phyloP scores from a whole-genome alignment of 2,888 invertebrate genomes.

The Tortrix viridana region DNA sequence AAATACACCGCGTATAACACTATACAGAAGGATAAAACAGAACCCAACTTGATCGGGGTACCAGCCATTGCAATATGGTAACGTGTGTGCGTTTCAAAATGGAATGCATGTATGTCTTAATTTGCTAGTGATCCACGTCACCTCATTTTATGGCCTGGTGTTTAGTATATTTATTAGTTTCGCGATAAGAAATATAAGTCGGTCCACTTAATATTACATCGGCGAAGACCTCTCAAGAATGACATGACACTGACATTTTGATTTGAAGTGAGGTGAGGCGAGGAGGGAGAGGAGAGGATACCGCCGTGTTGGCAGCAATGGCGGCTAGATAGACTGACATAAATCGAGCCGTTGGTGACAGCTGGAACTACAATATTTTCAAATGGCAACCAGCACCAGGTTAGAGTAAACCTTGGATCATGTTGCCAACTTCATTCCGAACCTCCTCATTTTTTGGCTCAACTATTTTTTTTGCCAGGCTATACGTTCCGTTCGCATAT shows the following conservation, averaged over 20 bases:
- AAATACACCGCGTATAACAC: slow-evolving; percentile 72
- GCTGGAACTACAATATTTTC: no score
- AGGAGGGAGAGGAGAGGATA: no score
- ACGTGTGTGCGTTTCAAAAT: slow-evolving; percentile 48
- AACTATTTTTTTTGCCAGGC: no score
- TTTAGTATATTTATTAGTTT: slow-evolving; percentile 32
- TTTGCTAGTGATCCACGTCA: slow-evolving; percentile 64
- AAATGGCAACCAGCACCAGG: no score
- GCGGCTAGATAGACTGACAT: no score
- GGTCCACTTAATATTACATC: slow-evolving; percentile 34
- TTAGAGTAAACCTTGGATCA: no score
- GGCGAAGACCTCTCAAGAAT: slow-evolving; percentile 11
- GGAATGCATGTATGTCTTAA: slow-evolving; percentile 66
- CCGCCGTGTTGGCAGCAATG: no score
- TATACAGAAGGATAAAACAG: slow-evolving; percentile 68
- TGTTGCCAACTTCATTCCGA: no score
- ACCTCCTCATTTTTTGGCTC: no score
- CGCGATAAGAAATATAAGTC: slow-evolving; percentile 28
- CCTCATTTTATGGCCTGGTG: slow-evolving; percentile 60
- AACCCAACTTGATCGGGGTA: slow-evolving; percentile 69
- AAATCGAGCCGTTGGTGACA: no score
- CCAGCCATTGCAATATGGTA: slow-evolving; percentile 66
- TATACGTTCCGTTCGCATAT: no score
- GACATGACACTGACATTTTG: slow-evolving; percentile 3
- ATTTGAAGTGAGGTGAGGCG: slow-evolving; percentile 58